Conservation (phyloP, 35 echinoderm and acorn worm species). For the Heliocidaris tuberculata region DNA sequence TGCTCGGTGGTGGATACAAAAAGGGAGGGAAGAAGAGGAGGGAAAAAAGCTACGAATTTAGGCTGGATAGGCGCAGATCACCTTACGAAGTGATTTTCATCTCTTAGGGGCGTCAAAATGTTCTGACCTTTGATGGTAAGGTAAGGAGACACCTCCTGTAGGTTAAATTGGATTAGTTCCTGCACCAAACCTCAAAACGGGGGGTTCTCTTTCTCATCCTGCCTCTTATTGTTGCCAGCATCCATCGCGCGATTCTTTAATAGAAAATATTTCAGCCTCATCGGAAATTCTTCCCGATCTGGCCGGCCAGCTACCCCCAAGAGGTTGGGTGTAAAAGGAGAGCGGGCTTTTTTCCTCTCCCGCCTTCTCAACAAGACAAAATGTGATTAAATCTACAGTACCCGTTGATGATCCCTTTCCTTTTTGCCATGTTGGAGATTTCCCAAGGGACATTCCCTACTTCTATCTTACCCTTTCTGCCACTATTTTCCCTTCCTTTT, state of each 20-base stretch:
- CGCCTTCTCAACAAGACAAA: constrained; percentile 38
- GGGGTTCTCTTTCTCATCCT: constrained; percentile 6
- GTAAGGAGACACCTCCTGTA: constrained; percentile 38
- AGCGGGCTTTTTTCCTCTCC: background rate
- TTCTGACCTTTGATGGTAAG: constrained; percentile 48
- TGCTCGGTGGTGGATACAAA: background rate
- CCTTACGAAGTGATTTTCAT: constrained; percentile 50
- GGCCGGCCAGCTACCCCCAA: background rate
- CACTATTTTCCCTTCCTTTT: constrained; percentile 35
- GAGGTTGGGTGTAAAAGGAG: constrained; percentile 31
- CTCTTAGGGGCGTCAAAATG: constrained; percentile 44
- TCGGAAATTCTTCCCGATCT: constrained; percentile 48
- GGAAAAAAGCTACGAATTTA: background rate
- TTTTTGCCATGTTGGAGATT: constrained; percentile 39
- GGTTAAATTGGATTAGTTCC: constrained; percentile 51
- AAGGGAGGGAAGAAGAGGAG: background rate
- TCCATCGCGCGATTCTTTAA: constrained; percentile 27
- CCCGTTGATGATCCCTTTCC: constrained; percentile 42
- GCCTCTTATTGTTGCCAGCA: constrained; percentile 17
- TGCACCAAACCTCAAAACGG: constrained; percentile 50
- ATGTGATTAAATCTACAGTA: constrained; percentile 50
- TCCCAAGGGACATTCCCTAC: constrained; percentile 21
- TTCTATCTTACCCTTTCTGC: constrained; percentile 23
- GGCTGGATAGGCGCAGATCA: constrained; percentile 22
- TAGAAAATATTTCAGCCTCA: constrained; percentile 13